A percentile compares a stretch with the other conserved stretches of the same genome.
phyloP scores from a whole-genome alignment of 1,140 invertebrate genomes.

The Hycleus cichorii region DNA sequence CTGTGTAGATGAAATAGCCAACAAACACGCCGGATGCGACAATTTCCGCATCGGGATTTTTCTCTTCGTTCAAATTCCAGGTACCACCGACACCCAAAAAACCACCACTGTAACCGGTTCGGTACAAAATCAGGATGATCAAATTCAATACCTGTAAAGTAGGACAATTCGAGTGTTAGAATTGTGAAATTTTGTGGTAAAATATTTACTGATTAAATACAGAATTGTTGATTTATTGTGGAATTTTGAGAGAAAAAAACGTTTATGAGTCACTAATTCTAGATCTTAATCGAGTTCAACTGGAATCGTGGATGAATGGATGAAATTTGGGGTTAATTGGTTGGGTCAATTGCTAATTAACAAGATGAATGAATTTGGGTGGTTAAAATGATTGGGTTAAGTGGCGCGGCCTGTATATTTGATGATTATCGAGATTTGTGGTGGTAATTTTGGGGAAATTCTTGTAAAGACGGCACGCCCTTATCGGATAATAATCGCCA shows the following conservation, averaged over 20 bases:
- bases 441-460: too few species aligned
- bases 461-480: too few species aligned
- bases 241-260: neutral
- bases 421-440: too few species aligned
- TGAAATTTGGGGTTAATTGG: neutral
- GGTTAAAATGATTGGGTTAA: too few species aligned
- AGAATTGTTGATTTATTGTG: neutral
- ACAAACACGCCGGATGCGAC: slow-evolving; percentile 78
- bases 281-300: neutral
- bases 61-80: slow-evolving; percentile 83
- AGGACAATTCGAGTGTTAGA: neutral
- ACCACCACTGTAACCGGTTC: slow-evolving; percentile 69
- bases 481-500: too few species aligned
- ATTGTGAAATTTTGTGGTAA: too few species aligned
- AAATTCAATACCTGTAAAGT: slow-evolving; percentile 66
- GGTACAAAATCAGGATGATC: slow-evolving; percentile 71
- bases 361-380: too few species aligned
- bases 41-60: slow-evolving; percentile 76
- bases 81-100: slow-evolving; percentile 78
- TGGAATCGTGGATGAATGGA: neutral
- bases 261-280: neutral
- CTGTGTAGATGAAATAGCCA: slow-evolving; percentile 74
- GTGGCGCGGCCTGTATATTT: too few species aligned
- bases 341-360: too few species aligned
- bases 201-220: too few species aligned